phyloP scores from a whole-genome alignment of 2,797 vertebrate genomes.

The Microchirus variegatus region DNA sequence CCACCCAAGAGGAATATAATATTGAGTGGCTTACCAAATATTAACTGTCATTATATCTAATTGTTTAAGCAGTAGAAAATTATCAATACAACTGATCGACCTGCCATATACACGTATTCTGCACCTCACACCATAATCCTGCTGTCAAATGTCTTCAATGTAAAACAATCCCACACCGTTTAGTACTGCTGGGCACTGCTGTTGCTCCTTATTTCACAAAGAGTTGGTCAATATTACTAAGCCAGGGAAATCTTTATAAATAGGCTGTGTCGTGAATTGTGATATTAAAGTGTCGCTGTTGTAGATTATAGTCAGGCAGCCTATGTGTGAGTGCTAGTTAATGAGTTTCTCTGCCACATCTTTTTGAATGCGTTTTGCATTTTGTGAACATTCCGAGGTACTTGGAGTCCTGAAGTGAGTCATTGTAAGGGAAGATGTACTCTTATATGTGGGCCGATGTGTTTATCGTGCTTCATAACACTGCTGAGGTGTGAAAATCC shows the following conservation, averaged over 20 bases:
- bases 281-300: conserved; percentile 73
- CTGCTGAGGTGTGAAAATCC: conserved; percentile 50
- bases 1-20: too few species aligned
- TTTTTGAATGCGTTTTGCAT: conserved; percentile 8
- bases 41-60: too few species aligned
- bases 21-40: too few species aligned
- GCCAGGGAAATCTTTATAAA: conserved; percentile 41
- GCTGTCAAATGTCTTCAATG: conserved; percentile 5
- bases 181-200: conserved; percentile 10
- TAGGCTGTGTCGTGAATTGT: conserved; percentile 64
- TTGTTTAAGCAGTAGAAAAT: too few species aligned
- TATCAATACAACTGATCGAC: too few species aligned
- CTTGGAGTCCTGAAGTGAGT: conserved; percentile 28
- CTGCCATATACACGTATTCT: too few species aligned
- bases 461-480: conserved; percentile 71
- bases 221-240: conserved; percentile 27
- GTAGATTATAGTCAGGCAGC: conserved; percentile 56
- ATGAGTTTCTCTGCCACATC: conserved; percentile 17
- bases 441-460: conserved; percentile 24
- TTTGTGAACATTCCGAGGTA: conserved; percentile 14
- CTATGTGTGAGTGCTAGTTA: conserved; percentile 5
- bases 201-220: conserved; percentile 27
- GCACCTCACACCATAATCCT: too few species aligned
- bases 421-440: conserved; percentile 12
- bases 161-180: conserved; percentile 35